Evolutionary conservation across 2,797 vertebrate genomes (phyloP), one percentile per base, ranked within the genome.

Genomic region (Cyclopterus lumpus): DNA sequence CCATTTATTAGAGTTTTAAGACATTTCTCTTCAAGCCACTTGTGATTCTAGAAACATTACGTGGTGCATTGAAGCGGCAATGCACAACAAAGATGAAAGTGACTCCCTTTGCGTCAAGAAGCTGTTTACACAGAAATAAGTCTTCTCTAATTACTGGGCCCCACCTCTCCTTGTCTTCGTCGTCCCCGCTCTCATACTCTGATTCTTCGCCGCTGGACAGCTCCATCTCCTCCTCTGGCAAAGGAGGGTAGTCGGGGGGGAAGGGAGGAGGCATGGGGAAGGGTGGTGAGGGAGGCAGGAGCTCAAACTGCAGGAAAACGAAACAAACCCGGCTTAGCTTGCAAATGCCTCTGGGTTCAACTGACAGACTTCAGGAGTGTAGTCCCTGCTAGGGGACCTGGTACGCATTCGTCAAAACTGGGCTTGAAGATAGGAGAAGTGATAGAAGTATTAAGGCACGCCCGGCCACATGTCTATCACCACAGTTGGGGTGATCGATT

Each of bases 111-210:
- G 40, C 20, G 51, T 58, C 20, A 6, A 3, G 14, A 63, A 30
- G 5, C n/a, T 48, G n/a, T 51, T 48, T 38, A 68, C 24, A 32
- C 28, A 22, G 26, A 36, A 22, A 12, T 1, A 20, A 48, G 30
- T 36, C 32, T n/a, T n/a, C 61, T 71, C 12, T 0, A 28, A 60
- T 30, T 38, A 59, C 38, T 28, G 44, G 51, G 24, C 20, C 77
- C 80, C 77, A 99, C 97, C 97, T 97, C 79, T 97, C 96, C 79
- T 97, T 97, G 81, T 97, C 97, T 63, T 98, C 97, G 0, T 97
- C 96, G 15, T 99, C 95, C 55, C 89, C 96, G 71, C 97, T 99
- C 87, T 99, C 97, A 38, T 99, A 99, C 81, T 99, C 98, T 0
- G 98, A 99, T 83, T 99, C 98, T 55, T 96, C 93, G 72, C 90